Base-by-base conservation (phyloP, 64 coral and sea anemone genomes). In the Trachythela sp. region DNA sequence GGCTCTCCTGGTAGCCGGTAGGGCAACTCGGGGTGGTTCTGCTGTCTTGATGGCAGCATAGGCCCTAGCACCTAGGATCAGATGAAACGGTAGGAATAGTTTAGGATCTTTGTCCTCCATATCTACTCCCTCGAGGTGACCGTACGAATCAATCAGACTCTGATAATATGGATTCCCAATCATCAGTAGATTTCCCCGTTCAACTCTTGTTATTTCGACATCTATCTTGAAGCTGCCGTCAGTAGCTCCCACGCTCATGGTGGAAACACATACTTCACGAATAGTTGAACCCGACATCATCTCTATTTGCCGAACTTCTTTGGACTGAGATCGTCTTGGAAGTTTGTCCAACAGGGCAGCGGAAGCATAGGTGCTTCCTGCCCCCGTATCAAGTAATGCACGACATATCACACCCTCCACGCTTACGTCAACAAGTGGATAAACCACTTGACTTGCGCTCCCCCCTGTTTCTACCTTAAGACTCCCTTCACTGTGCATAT, bases 291-390 rank as follows among this genome's bases (percentile, higher is more conserved):
- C n/a, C n/a, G n/a, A n/a, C n/a, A n/a, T n/a, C n/a, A n/a, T n/a
- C n/a, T n/a, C n/a, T n/a, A n/a, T n/a, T n/a, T n/a, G n/a, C n/a
- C n/a, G n/a, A n/a, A n/a, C n/a, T n/a, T n/a, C n/a, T n/a, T n/a
- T n/a, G n/a, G n/a, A n/a, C n/a, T n/a, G n/a, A n/a, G n/a, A n/a
- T n/a, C n/a, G n/a, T n/a, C n/a, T n/a, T n/a, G n/a, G n/a, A n/a
- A n/a, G n/a, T n/a, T n/a, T n/a, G n/a, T n/a, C n/a, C n/a, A n/a
- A n/a, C n/a, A n/a, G n/a, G n/a, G n/a, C n/a, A n/a, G 85, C 48
- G 36, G 86, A 88, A 39, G 87, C 86, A 13, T 92, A 92, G 20
- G 50, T 83, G n/a, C 91, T 92, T 26, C 91, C 91, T 0, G 86
- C 86, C 4, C 91, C 91, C 1, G 87, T 72, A 22, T 88, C 87